Base-by-base conservation (phyloP, 2,888 invertebrate species). In the Aromia moschata region DNA sequence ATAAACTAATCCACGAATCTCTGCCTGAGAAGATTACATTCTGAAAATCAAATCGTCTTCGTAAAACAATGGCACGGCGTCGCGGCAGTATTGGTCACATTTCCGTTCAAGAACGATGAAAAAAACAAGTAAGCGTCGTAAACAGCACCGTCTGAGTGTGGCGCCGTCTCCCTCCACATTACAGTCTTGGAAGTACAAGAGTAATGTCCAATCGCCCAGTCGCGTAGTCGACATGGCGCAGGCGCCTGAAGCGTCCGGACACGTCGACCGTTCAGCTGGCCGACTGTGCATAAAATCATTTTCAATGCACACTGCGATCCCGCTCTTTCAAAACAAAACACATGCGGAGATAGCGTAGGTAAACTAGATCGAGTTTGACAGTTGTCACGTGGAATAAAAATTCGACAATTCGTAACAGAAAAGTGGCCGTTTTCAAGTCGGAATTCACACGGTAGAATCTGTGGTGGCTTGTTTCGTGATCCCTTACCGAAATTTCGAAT, bases 271-370 rank as follows among this genome's bases (percentile, higher is more conserved):
- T 47, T 69, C 55, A 57, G 60, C 68, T 80, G 79, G 77, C 56
- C 79, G 68, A 78, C 75, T 75, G 76, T 70, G 75, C 76, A 77
- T 77, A 79, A 77, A 80, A 78, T 79, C 77, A 80, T 80, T 81
- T n/a, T 79, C 78, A 80, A 80, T 80, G 80, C 80, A 79, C 75
- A 78, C 76, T 75, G 78, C 76, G 77, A 79, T 79, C 77, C 79
- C 79, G 79, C 79, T 79, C 78, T 79, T 80, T 80, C 80, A 80
- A 81, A 81, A 81, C 80, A 81, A 81, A 81, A 80, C 81, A 80
- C 79, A 80, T 80, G 80, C 79, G 77, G 77, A 78, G 78, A 79
- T 79, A 75, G 75, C 78, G 78, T 77, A 80, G 79, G 79, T 78
- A 79, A n/a, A 79, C 78, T 76, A 78, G 78, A 79, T 79, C 76